A percentile compares a stretch with the other conserved stretches of the same genome.
Conservation (phyloP, 1,140 invertebrate species). For the Goniozus legneri region DNA sequence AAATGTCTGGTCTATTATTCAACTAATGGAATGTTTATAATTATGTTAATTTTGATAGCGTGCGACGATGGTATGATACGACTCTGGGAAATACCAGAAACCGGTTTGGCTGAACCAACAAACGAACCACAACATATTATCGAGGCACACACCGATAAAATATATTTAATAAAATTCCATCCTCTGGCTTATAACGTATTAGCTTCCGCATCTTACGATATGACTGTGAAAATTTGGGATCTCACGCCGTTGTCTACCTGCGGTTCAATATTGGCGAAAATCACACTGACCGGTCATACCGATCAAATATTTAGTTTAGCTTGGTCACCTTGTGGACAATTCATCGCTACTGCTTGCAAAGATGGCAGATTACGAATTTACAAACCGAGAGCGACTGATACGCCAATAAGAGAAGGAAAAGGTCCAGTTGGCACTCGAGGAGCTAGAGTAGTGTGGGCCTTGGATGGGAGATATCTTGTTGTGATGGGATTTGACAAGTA, state of each 20-base stretch:
- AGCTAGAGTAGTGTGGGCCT: conserved; percentile 82
- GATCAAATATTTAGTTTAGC: conserved; percentile 87
- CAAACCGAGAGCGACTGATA: conserved; percentile 66
- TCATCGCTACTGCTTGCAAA: conserved; percentile 82
- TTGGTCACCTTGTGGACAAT: conserved; percentile 86
- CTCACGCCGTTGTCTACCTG: conserved; percentile 52
- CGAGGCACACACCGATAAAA: conserved; percentile 81
- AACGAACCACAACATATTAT: conserved; percentile 61
- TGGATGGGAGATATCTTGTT: conserved; percentile 79
- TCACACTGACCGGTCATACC: conserved; percentile 65
- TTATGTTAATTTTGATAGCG: too few relatives aligned
- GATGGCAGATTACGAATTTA: conserved; percentile 83
- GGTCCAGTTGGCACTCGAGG: conserved; percentile 83
- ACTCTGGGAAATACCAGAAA: conserved; percentile 75
- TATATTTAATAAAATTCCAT: conserved; percentile 88
- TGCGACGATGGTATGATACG: conserved; percentile 89
- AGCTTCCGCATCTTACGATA: conserved; percentile 83
- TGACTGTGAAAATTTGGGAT: conserved; percentile 85
- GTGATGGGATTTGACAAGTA: conserved; percentile 90
- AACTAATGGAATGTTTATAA: background rate
- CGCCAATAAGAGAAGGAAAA: conserved; percentile 72
- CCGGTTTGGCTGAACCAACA: conserved; percentile 70
- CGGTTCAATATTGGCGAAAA: conserved; percentile 50
- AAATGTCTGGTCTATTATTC: background rate
- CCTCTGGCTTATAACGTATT: conserved; percentile 82